Conservation (phyloP, 2,113 vertebrate genomes). For the Uropsilus gracilis region DNA sequence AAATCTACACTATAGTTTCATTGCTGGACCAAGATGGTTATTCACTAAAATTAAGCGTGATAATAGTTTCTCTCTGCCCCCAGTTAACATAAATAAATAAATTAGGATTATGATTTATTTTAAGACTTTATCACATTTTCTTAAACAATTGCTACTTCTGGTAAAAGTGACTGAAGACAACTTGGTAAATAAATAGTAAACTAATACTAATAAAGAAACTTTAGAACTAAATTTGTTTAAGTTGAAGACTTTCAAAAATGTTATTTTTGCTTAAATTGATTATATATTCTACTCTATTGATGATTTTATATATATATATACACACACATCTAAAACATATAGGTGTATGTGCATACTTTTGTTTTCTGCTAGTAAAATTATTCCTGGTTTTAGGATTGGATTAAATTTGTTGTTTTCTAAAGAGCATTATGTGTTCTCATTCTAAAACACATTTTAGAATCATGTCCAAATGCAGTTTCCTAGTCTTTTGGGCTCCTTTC, state of each 20-base stretch:
- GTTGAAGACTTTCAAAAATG: background rate
- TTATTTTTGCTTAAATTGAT: background rate
- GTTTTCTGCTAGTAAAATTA: conserved; percentile 38
- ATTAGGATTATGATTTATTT: background rate
- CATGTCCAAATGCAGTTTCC: background rate
- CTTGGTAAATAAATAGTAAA: conserved; percentile 19
- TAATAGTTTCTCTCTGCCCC: background rate
- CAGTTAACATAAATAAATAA: background rate
- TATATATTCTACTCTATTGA: conserved; percentile 31
- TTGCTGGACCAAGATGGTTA: background rate
- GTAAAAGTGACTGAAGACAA: background rate
- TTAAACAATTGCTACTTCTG: background rate
- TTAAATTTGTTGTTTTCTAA: conserved; percentile 46
- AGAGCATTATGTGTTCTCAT: background rate
- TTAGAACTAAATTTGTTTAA: conserved; percentile 21
- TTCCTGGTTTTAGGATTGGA: background rate
- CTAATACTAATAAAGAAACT: background rate
- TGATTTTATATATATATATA: too few relatives aligned
- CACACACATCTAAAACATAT: too few relatives aligned
- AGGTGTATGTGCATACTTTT: background rate
- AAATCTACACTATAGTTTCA: background rate
- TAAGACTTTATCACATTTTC: background rate
- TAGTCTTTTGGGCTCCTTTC: conserved; percentile 38
- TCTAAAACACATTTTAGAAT: background rate
- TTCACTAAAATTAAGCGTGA: conserved; percentile 53